phyloP scores from a whole-genome alignment of 2,113 vertebrate species.

The Lontra canadensis region DNA sequence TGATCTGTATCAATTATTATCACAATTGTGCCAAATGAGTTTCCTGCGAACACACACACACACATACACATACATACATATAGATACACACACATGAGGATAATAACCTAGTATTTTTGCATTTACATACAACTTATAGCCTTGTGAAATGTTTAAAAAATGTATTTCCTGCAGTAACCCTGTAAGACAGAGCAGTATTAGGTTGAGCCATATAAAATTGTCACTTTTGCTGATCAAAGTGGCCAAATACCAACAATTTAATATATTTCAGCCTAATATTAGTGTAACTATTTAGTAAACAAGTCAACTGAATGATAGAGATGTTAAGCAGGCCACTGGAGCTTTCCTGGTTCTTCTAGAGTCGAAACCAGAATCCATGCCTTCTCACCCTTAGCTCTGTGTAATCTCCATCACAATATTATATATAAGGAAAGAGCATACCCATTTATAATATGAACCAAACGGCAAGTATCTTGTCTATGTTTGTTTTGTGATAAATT shows the following conservation, averaged over 20 bases:
- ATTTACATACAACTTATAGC: background rate
- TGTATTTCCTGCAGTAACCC: background rate
- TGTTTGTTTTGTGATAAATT: conserved; percentile 59
- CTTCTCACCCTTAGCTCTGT: background rate
- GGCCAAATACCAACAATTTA: background rate
- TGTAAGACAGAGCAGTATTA: background rate
- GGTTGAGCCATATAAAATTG: background rate
- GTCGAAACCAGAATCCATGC: background rate
- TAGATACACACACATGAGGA: background rate
- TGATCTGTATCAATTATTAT: background rate
- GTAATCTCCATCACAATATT: background rate
- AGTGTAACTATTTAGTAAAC: background rate
- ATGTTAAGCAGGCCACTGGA: background rate
- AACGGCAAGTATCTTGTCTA: background rate
- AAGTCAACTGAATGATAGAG: background rate
- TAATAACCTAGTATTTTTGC: background rate
- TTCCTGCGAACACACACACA: background rate
- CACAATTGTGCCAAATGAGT: background rate
- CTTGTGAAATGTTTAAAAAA: background rate
- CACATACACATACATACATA: background rate
- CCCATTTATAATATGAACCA: background rate
- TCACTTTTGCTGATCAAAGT: background rate
- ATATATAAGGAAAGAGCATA: background rate
- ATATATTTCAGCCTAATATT: background rate
- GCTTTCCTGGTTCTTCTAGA: background rate